Evolutionary conservation across 1,140 invertebrate species (phyloP), one percentile per base, ranked within the genome.

Genomic region (Cherax quadricarinatus): DNA sequence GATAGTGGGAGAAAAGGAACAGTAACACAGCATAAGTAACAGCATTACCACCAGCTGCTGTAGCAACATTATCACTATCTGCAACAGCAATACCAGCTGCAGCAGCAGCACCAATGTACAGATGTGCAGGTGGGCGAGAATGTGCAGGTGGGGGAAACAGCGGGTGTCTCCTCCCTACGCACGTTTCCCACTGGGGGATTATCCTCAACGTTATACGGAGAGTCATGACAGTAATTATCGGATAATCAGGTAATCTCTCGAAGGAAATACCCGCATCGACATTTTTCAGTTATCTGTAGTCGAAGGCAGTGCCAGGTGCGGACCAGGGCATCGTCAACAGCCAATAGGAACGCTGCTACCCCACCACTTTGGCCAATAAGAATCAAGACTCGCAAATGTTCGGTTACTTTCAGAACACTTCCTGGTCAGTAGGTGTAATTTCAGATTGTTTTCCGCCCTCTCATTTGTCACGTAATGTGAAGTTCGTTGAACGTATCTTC

Each of bases 341-440:
- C 73, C 73, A 86, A 75, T 49, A 66, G 62, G 66, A 86, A 75
- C 51, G 49, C 24, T 30, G 21, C 21, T 51, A n/a, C 6, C 5
- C 6, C 66, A 53, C 66, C 18, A 14, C 57, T 6, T 10, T 62
- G 53, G 41, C 82, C 82, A 84, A 84, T 84, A 21, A 70, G 66
- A 70, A 60, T 6, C 57, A 75, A n/a, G 84, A 86, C 16, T 5
- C 9, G 83, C 16, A 48, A 18, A 18, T 12, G 1, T 9, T 57
- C 9, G 53, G 85, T 86, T 18, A 7, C 41, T 86, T 86, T 75
- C 53, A 21, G 21, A 86, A 86, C 51, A 60, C 62, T 49, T 75
- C 66, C 85, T 21, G 66, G 84, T 73, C 51, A 49, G 60, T 66
- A 48, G 14, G 57, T 86, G 48, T 86, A 66, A 86, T 86, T 86